phyloP scores from a whole-genome alignment of 2,797 vertebrate species.

The Pangasius larnaudii region DNA sequence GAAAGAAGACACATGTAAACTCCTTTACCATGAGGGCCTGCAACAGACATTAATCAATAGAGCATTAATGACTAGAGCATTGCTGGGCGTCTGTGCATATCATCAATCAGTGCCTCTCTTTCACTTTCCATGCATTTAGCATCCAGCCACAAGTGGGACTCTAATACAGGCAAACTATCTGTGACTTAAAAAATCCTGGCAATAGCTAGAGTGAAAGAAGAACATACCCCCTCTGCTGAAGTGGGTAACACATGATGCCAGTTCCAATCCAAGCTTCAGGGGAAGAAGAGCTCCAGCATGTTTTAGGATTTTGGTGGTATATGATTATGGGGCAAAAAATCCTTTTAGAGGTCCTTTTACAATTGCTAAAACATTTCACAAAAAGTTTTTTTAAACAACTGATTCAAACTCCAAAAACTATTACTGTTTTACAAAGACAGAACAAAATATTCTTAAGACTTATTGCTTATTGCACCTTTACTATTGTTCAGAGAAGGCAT shows the following conservation, averaged over 20 bases:
- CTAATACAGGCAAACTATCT: conserved; percentile 16
- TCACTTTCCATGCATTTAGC: conserved; percentile 28
- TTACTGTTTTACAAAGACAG: not conserved
- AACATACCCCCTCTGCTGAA: not conserved
- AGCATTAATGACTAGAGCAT: conserved; percentile 41
- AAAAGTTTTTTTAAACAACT: not conserved
- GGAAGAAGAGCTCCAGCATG: not conserved
- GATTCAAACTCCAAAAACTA: not conserved
- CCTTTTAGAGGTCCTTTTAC: not conserved
- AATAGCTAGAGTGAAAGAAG: not conserved
- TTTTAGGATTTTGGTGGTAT: not conserved
- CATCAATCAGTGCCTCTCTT: conserved; percentile 42
- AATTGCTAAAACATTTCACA: not conserved
- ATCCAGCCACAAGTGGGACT: conserved; percentile 39
- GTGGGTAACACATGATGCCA: not conserved
- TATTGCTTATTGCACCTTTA: not conserved
- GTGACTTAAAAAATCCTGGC: not conserved
- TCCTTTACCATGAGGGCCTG: not conserved
- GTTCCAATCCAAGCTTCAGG: not conserved
- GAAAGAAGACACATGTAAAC: conserved; percentile 28
- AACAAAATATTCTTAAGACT: not conserved
- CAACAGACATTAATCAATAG: conserved; percentile 52
- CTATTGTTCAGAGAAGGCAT: not conserved
- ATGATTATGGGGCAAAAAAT: not conserved
- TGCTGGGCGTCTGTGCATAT: conserved; percentile 8